These are phyloP conservation scores for Tholera decimalis DNA, from an alignment of 2,888 invertebrate genomes.

Conservation along the genomic window DNA sequence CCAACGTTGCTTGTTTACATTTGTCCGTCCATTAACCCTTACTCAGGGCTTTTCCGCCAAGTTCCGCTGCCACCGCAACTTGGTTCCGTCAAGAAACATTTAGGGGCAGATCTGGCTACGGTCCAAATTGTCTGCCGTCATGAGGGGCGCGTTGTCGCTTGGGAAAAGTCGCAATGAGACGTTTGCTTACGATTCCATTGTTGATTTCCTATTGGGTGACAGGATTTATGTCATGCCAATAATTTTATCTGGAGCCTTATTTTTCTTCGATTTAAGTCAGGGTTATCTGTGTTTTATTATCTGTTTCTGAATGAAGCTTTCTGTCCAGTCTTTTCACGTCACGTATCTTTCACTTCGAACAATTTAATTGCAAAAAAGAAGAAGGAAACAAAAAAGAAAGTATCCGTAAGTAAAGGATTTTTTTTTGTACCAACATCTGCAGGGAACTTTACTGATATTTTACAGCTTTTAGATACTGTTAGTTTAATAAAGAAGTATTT, in stretches of 20 bases:
- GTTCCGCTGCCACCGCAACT: conserved; percentile 28
- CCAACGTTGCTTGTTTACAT: conserved; percentile 34
- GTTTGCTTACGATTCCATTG: conserved; percentile 44
- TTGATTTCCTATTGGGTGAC: conserved; percentile 44
- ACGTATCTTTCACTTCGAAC: not conserved
- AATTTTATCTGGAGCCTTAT: conserved; percentile 32
- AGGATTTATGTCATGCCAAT: conserved; percentile 47
- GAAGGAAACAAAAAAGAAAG: too few species aligned
- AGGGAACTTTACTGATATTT: too few species aligned
- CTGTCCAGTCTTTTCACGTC: too few species aligned
- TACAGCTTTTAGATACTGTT: too few species aligned
- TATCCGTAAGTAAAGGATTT: too few species aligned
- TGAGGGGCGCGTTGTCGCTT: conserved; percentile 1
- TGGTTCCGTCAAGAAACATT: conserved; percentile 43
- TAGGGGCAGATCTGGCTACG: conserved; percentile 46
- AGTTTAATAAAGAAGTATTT: not conserved
- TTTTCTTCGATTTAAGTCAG: conserved; percentile 39
- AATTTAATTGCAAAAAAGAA: not conserved
- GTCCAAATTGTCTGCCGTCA: conserved; percentile 51
- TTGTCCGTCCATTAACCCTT: conserved; percentile 38
- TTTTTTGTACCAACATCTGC: too few species aligned
- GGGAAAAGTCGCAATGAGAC: conserved; percentile 27
- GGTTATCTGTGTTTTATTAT: not conserved
- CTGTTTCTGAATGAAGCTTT: not conserved
- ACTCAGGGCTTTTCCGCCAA: conserved; percentile 23